Conservation (phyloP, 1,140 invertebrate species). For the Pseudomyrmex flavicornis region DNA sequence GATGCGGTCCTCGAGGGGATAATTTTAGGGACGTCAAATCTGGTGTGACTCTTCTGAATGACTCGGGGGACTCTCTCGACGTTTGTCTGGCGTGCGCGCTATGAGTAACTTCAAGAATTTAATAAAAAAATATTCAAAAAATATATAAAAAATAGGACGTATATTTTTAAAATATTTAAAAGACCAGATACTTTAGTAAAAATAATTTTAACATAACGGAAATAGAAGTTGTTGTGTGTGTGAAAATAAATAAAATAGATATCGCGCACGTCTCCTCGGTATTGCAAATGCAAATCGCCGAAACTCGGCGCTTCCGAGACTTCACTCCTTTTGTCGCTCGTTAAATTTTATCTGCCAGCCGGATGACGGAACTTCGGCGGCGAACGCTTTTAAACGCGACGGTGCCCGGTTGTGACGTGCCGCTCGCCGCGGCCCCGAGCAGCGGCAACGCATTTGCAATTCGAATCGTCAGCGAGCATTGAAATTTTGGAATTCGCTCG, state of each 20-base stretch:
- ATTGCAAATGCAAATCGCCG: conserved; percentile 32
- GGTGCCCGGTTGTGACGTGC: conserved; percentile 24
- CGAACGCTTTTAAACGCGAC: conserved; percentile 72
- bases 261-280: background rate
- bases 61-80: background rate
- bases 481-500: conserved; percentile 77
- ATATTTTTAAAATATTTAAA: background rate
- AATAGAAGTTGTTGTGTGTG: background rate
- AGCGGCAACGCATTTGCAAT: conserved; percentile 75
- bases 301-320: conserved; percentile 10
- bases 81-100: too few relatives aligned
- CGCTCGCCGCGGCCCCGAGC: conserved; percentile 32
- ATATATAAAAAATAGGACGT: background rate
- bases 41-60: conserved; percentile 11
- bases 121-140: too few relatives aligned
- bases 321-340: conserved; percentile 41
- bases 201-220: background rate
- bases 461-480: conserved; percentile 78
- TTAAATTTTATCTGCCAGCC: conserved; percentile 58
- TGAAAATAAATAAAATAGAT: background rate
- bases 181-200: background rate
- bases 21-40: conserved; percentile 40
- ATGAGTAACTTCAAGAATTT: too few relatives aligned
- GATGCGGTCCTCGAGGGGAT: background rate
- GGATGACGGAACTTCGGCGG: conserved; percentile 68